Base-by-base conservation (phyloP, 2,113 vertebrate genomes). In the Alouatta palliata region DNA sequence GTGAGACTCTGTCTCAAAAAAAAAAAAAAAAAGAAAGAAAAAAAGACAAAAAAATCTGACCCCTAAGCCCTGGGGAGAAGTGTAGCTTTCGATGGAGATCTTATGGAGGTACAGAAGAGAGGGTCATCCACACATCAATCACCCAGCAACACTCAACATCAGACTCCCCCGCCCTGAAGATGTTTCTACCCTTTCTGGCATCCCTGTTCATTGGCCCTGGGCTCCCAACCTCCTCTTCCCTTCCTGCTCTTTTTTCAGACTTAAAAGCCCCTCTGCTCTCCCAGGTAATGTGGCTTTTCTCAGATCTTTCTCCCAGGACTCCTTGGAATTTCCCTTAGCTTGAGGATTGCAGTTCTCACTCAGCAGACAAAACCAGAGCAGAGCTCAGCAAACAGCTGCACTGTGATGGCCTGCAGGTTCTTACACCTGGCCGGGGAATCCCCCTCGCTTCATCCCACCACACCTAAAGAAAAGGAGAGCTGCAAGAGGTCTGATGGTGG, bases 311-410 rank as follows among this genome's bases (percentile, higher is more conserved):
- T 79, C 21, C 0, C 37, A 0, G 5, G 66, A 56, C 37, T 89
- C 25, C 49, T 45, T 1, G 76, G 97, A 91, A 61, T 96, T 94
- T 85, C 89, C 95, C 94, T 88, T 12, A 16, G 81, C 16, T 54
- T 58, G 82, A 6, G 73, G 27, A 13, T 32, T 1, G 23, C 8
- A 23, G 73, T 12, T 37, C 3, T 89, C n/a, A 6, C 8, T 25
- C 7, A 58, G 89, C 56, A 4, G 32, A 5, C 6, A 45, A 35
- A 47, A 25, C 8, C 9, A 2, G 0, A 23, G 43, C 13, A 0
- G 13, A 61, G 20, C 43, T 19, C 13, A 35, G 49, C 19, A 54
- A 21, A 20, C 9, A 2, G 58, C 70, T 58, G 58, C 16, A 13
- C 52, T 5, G 6, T 0, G 8, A 43, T 35, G 21, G 35, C 6